phyloP scores from a whole-genome alignment of 2,113 vertebrate genomes.

The Pantherophis guttatus region DNA sequence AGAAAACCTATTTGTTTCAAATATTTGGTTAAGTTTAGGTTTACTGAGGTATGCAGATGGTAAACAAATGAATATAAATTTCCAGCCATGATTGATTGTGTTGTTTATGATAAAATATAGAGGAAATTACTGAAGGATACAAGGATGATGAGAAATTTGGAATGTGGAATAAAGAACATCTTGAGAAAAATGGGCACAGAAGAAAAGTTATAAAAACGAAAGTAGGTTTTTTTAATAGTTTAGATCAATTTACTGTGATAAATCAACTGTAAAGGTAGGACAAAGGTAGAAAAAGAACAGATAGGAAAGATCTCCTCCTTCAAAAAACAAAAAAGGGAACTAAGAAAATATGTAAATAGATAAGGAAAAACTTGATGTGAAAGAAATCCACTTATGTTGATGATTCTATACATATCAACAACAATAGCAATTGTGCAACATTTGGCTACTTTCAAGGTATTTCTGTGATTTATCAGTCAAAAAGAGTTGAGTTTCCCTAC shows the following conservation, averaged over 20 bases:
- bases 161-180: not conserved
- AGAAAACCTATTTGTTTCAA: not conserved
- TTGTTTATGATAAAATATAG: not conserved
- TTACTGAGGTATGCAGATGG: not conserved
- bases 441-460: not conserved
- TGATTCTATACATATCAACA: not conserved
- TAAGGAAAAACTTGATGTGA: not conserved
- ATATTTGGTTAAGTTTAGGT: not conserved
- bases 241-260: not conserved
- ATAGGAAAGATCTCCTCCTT: not conserved
- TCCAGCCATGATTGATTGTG: not conserved
- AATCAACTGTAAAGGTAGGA: not conserved
- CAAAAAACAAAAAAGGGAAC: not conserved
- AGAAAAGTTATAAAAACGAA: not conserved
- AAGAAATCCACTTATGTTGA: not conserved
- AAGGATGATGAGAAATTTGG: not conserved
- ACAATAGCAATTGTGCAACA: not conserved
- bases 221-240: not conserved
- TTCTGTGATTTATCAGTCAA: not conserved
- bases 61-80: not conserved
- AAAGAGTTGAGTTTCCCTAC: not conserved
- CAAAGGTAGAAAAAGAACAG: not conserved
- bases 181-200: not conserved
- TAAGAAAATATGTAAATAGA: not conserved
- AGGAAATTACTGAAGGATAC: not conserved